Base-by-base conservation (phyloP, 2,797 vertebrate species). In the Pipistrellus kuhlii region DNA sequence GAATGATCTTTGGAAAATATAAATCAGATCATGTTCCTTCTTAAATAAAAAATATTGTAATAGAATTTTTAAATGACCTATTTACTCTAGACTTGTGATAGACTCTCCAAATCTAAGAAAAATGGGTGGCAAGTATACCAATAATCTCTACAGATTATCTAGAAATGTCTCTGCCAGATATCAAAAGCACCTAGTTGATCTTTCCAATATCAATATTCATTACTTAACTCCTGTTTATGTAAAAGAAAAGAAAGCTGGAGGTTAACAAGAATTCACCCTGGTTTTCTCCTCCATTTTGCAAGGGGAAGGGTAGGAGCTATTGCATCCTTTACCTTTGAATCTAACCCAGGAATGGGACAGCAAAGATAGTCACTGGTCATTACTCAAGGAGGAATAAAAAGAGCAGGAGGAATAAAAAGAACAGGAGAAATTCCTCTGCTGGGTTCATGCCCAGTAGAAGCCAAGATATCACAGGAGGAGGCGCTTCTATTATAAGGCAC, bases 31-130 rank as follows among this genome's bases (percentile, higher is more conserved):
- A 35, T 35, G 12, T 35, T 87, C 48, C 3, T 75, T 55, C 32
- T 69, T 8, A 80, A 76, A 7, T 30, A 2, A 83, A 94, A 95
- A 93, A 76, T 59, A 68, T 68, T 69, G 8, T 66, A 35, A 69
- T 1, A 55, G 27, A 4, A 55, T 76, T 92, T 44, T 44, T 68
- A 57, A 88, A 68, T 44, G 44, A 64, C 3, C 14, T 66, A 66
- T 57, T 69, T 32, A 35, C 8, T 38, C 12, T 73, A 62, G 38
- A 64, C 15, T 83, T 20, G 41, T 2, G 66, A 53, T 11, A 81
- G 59, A 51, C 21, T 89, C 41, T 68, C 15, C 3, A 69, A 85
- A 62, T 44, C 44, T 81, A 76, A 71, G 30, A 55, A 68, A 11
- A 53, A n/a, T 14, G 48, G 15, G 27, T 35, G 27, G 12, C 3